Evolutionary conservation across 2,113 vertebrate genomes (phyloP), one percentile per base, ranked within the genome.

Genomic region (Myrmecobius fasciatus): DNA sequence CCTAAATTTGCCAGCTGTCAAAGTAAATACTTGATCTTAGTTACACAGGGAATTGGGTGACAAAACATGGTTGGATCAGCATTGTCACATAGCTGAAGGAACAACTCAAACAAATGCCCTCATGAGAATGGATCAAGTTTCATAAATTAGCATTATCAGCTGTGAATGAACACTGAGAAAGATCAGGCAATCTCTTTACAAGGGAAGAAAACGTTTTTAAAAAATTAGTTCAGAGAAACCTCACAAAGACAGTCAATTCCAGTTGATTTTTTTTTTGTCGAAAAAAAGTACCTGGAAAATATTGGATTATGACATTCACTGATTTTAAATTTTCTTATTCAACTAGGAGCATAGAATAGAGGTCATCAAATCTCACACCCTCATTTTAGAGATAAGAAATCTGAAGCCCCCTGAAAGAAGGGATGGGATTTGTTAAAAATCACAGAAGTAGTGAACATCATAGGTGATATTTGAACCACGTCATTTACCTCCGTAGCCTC

Each of bases 1-100:
- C 12, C 3, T 91, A 54, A 94, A 92, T 46, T 47, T 52, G 24
- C 53, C 95, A 92, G 51, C 94, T 95, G 46, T 92, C 89, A 92
- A 91, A 54, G 17, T 89, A 90, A 91, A 89, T 92, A 8, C 28
- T 52, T 92, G 14, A 36, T 83, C n/a, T 52, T 92, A 7, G n/a
- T 83, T 90, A 75, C 56, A 53, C 20, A 36, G 48, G n/a, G 47
- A 83, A 92, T 20, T 92, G 75, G 11, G 43, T 93, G 83, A 20
- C 52, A 91, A 2, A 53, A 10, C 51, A 26, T 91, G 31, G 47
- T 26, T 2, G 92, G 89, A 96, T 92, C 36, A 93, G 47, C 89
- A 83, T 90, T 75, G 60, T n/a, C 25, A 52, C 14, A 12, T 0
- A 83, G 26, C 48, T 92, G 25, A 89, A 89, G 24, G 83, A 93